These are phyloP conservation scores for Hyperoplus lanceolatus DNA, from an alignment of 2,797 vertebrate genomes.

Conservation along the genomic window DNA sequence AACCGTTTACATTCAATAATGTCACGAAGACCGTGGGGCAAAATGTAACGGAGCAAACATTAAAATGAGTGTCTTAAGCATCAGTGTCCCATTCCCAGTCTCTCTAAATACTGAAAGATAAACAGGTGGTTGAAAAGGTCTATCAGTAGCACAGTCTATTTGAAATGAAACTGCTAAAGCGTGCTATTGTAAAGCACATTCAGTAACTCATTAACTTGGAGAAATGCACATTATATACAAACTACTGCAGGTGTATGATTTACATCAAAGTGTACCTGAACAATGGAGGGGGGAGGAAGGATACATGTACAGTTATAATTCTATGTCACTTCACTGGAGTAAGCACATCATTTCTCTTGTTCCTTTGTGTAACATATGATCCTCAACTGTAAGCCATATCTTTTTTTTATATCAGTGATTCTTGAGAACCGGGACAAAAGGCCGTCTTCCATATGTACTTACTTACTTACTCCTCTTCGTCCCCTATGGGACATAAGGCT, in stretches of 20 bases:
- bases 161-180: conserved; percentile 12
- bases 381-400: conserved; percentile 14
- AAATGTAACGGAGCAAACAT: background rate
- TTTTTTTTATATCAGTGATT: background rate
- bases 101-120: conserved; percentile 32
- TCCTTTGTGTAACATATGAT: conserved; percentile 28
- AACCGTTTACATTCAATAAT: conserved; percentile 44
- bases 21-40: conserved; percentile 11
- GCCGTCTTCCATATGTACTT: too few relatives aligned
- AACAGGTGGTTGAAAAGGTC: conserved; percentile 38
- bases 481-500: too few relatives aligned
- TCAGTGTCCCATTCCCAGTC: conserved; percentile 14
- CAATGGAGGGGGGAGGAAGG: background rate
- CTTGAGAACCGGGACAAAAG: too few relatives aligned
- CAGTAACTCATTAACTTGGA: conserved; percentile 37
- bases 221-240: conserved; percentile 32
- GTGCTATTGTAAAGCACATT: conserved; percentile 51
- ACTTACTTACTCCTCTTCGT: too few relatives aligned
- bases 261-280: conserved; percentile 48
- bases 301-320: conserved; percentile 25
- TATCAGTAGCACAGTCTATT: conserved; percentile 24
- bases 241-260: conserved; percentile 44
- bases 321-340: conserved; percentile 20
- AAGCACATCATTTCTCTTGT: conserved; percentile 35
- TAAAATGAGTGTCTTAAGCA: conserved; percentile 5